phyloP scores from a whole-genome alignment of 2,888 invertebrate genomes.

The Platycheirus rosarum region DNA sequence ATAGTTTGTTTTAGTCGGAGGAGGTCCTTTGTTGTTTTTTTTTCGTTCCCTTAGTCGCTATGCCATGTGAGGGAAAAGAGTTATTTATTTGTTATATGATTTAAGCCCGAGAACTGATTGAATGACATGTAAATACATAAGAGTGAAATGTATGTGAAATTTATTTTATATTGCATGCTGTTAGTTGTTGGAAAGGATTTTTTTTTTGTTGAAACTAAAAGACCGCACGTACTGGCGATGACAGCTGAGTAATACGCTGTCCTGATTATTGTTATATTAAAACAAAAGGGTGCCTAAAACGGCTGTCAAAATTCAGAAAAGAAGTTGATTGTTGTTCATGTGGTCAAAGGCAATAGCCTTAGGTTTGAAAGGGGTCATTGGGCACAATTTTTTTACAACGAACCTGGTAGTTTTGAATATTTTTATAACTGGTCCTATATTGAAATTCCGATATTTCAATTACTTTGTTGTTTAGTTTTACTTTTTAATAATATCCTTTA shows the following conservation, averaged over 20 bases:
- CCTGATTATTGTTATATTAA: slow-evolving; percentile 15
- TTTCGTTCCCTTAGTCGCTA: background rate
- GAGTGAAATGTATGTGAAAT: background rate
- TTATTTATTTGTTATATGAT: slow-evolving; percentile 47
- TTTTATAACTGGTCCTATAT: too few species aligned
- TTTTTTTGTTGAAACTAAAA: slow-evolving; percentile 3
- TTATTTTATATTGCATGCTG: slow-evolving; percentile 7
- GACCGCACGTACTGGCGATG: slow-evolving; percentile 15
- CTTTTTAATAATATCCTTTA: too few species aligned
- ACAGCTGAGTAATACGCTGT: slow-evolving; percentile 23
- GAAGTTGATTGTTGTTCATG: background rate
- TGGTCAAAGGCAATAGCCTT: background rate
- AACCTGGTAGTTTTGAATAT: too few species aligned
- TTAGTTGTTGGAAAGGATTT: slow-evolving; percentile 1
- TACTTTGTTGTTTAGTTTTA: too few species aligned
- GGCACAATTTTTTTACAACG: too few species aligned
- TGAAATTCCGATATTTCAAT: too few species aligned
- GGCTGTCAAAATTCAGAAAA: slow-evolving; percentile 15
- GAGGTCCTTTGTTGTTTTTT: slow-evolving; percentile 56
- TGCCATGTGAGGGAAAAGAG: slow-evolving; percentile 39
- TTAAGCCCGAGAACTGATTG: slow-evolving; percentile 53
- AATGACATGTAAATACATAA: slow-evolving; percentile 59
- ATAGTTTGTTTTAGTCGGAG: slow-evolving; percentile 49
- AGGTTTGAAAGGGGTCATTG: too few species aligned
- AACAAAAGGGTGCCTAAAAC: slow-evolving; percentile 17